Percentiles rank a stretch among this genome's conserved stretches.
Evolutionary conservation across 2,888 invertebrate species (phyloP).

Genomic region (Coenonympha arcania): DNA sequence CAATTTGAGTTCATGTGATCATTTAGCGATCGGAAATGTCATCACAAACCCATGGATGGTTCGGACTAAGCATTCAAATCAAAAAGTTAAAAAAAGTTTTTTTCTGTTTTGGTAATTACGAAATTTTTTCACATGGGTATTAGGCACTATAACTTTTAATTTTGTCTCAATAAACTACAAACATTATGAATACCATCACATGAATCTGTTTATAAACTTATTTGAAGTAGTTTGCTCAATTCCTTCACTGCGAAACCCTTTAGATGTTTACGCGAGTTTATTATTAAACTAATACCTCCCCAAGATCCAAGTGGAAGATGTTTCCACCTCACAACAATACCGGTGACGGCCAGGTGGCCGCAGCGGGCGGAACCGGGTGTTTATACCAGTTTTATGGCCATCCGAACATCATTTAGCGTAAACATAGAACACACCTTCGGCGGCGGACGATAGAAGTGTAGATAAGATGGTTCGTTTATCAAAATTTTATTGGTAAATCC

Average conservation of each 20-base stretch:
- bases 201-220: no score
- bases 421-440: conserved; percentile 24
- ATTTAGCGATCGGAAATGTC: no score
- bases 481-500: not conserved
- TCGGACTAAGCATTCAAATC: no score
- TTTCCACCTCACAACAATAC: conserved; percentile 12
- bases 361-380: conserved; percentile 64
- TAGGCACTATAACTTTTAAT: not conserved
- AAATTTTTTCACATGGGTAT: no score
- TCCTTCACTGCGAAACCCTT: conserved; percentile 1
- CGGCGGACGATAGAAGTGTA: not conserved
- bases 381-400: conserved; percentile 50
- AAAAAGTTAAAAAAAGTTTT: no score
- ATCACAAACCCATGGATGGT: no score
- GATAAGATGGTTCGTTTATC: not conserved
- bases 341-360: conserved; percentile 46
- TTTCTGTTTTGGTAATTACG: no score
- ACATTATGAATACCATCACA: no score
- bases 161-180: no score
- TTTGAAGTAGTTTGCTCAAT: no score
- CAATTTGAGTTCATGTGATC: no score
- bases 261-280: not conserved
- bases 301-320: conserved; percentile 3
- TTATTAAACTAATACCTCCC: not conserved
- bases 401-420: conserved; percentile 25